Evolutionary conservation across 2,888 invertebrate genomes (phyloP).

Genomic region (Apoderus coryli): DNA sequence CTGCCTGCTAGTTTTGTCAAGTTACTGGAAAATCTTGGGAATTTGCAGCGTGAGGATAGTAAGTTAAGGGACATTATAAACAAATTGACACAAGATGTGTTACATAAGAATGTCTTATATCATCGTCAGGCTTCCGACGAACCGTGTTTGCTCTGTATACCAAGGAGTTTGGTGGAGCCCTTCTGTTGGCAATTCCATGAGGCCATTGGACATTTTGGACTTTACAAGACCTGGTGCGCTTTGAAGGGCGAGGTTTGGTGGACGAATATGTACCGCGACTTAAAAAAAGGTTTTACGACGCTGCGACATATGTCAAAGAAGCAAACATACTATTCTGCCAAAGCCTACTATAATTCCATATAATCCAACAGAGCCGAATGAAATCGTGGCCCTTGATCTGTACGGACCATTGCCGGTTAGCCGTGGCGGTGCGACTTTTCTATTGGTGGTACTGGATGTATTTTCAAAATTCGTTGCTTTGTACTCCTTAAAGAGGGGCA

Average conservation of each 20-base stretch:
- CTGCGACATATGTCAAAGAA: conserved; percentile 3
- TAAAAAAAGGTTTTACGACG: neutral
- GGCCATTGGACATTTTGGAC: conserved; percentile 3
- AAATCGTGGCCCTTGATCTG: conserved; percentile 1
- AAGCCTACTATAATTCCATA: conserved; percentile 1
- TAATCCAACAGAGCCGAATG: neutral
- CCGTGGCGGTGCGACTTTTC: neutral
- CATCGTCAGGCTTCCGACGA: too few species aligned
- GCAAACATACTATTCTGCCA: neutral
- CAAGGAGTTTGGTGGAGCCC: neutral
- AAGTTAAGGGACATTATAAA: too few species aligned
- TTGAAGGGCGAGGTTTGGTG: conserved; percentile 3
- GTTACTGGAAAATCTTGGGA: too few species aligned
- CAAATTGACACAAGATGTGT: too few species aligned
- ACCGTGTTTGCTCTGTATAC: too few species aligned
- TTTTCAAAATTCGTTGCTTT: too few species aligned
- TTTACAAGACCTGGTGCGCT: neutral
- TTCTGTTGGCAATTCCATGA: conserved; percentile 2
- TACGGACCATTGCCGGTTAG: neutral
- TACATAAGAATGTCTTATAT: too few species aligned
- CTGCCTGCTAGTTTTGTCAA: too few species aligned
- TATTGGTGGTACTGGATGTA: too few species aligned
- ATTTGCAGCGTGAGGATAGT: too few species aligned
- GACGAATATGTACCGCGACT: neutral
- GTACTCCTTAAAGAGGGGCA: too few species aligned